These are phyloP conservation scores for Apogon talboti DNA, from an alignment of 2,797 vertebrate genomes.

Conservation along the genomic window DNA sequence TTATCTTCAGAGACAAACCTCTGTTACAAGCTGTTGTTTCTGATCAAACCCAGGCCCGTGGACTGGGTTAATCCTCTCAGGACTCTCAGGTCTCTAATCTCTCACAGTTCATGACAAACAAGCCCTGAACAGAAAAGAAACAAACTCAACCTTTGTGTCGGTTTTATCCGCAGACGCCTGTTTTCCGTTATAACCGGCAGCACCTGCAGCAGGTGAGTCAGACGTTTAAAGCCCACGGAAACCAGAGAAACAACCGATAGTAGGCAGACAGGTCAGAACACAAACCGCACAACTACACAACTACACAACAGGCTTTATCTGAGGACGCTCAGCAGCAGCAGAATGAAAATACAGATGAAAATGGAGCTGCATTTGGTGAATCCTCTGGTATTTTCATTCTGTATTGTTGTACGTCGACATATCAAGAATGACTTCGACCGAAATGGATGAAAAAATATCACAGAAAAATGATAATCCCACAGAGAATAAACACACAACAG, in stretches of 20 bases:
- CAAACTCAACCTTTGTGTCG: background rate
- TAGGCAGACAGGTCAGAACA: background rate
- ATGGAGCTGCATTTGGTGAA: too few relatives aligned
- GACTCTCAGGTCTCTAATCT: conserved; percentile 18
- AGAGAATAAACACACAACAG: too few relatives aligned
- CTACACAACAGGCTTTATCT: too few relatives aligned
- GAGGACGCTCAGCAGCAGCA: too few relatives aligned
- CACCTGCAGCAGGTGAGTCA: background rate
- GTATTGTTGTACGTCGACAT: too few relatives aligned
- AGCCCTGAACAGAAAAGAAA: background rate
- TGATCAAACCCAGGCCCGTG: conserved; percentile 9
- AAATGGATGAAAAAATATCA: too few relatives aligned
- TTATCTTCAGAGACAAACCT: conserved; percentile 4
- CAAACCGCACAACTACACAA: background rate
- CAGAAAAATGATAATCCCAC: too few relatives aligned
- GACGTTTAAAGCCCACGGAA: background rate
- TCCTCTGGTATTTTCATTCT: too few relatives aligned
- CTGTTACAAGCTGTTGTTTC: conserved; percentile 12
- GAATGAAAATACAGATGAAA: too few relatives aligned
- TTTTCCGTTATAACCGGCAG: background rate
- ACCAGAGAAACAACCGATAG: background rate
- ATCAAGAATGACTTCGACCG: too few relatives aligned
- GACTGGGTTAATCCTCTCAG: conserved; percentile 23
- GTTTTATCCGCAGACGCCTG: conserved; percentile 8
- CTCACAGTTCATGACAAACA: conserved; percentile 16